These are phyloP conservation scores for Paramisgurnus dabryanus DNA, from an alignment of 2,113 vertebrate genomes.

Conservation along the genomic window DNA sequence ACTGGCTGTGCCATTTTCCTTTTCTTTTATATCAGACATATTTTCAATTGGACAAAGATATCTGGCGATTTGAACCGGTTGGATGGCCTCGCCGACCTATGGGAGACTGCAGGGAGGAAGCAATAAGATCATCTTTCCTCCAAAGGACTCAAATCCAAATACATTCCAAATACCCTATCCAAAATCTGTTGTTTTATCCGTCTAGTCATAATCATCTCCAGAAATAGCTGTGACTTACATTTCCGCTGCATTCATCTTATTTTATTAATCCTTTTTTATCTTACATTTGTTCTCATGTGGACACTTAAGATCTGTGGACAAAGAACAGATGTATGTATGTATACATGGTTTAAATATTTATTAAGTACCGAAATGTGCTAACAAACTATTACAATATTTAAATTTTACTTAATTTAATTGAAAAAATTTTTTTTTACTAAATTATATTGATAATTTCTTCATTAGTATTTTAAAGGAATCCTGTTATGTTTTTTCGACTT, in stretches of 20 bases:
- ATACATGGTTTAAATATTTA: no score
- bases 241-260: not conserved
- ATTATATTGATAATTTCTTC: no score
- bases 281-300: not conserved
- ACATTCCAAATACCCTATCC: not conserved
- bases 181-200: slow-evolving; percentile 12
- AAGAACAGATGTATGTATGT: no score
- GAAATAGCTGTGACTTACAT: not conserved
- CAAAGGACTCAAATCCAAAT: not conserved
- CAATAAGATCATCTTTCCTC: not conserved
- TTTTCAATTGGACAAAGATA: slow-evolving; percentile 1
- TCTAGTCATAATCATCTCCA: not conserved
- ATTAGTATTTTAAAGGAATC: no score
- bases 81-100: not conserved
- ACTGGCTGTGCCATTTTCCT: not conserved
- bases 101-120: not conserved
- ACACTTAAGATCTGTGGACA: no score
- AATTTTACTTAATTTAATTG: no score
- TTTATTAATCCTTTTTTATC: not conserved
- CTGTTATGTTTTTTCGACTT: no score
- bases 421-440: no score
- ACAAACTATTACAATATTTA: no score
- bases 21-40: not conserved
- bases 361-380: no score
- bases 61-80: not conserved